phyloP scores from a whole-genome alignment of 2,888 invertebrate genomes.

The Nymphalis urticae region DNA sequence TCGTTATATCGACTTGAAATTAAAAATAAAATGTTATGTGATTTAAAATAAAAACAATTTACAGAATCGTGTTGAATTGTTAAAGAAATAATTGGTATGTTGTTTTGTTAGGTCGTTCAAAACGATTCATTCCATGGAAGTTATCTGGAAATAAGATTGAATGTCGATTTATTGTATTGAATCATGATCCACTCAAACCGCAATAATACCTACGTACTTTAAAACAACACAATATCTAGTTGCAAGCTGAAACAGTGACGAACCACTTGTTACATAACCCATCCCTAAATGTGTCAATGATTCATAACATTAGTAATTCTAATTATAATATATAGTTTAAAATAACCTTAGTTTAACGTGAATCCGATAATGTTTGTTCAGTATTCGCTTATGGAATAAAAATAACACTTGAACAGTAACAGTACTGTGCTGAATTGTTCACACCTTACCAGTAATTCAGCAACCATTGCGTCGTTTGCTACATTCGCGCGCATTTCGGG shows the following conservation, averaged over 20 bases:
- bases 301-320: not conserved
- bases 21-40: too few species aligned
- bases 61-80: too few species aligned
- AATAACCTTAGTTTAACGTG: conserved; percentile 16
- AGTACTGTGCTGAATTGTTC: conserved; percentile 53
- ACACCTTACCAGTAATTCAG: conserved; percentile 57
- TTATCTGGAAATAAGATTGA: too few species aligned
- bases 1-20: too few species aligned
- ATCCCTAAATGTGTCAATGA: conserved; percentile 8
- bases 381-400: conserved; percentile 57
- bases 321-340: not conserved
- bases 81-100: too few species aligned
- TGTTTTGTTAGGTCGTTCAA: too few species aligned
- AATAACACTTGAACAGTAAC: conserved; percentile 65
- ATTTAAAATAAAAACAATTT: too few species aligned
- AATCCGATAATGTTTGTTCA: conserved; percentile 31
- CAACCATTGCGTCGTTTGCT: conserved; percentile 59
- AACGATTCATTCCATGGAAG: too few species aligned
- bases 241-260: conserved; percentile 3
- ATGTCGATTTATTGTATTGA: not conserved
- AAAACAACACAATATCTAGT: not conserved
- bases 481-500: conserved; percentile 58
- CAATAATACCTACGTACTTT: conserved; percentile 10
- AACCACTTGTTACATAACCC: conserved; percentile 1
- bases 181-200: conserved; percentile 1